phyloP scores from a whole-genome alignment of 2,797 vertebrate species.

The Gymnothorax reevesii region DNA sequence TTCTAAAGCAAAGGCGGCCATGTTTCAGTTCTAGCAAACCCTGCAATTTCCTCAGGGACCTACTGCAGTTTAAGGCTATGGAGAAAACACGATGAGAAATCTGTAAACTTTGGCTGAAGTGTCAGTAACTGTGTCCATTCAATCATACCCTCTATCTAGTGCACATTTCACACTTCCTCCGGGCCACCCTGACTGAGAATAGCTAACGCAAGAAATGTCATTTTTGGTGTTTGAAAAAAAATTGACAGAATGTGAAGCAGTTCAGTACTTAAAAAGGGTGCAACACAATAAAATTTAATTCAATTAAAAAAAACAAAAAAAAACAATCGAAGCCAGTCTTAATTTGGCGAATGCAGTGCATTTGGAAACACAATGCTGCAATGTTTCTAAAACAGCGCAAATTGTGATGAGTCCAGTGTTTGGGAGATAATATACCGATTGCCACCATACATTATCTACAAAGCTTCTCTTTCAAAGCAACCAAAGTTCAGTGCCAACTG shows the following conservation, averaged over 20 bases:
- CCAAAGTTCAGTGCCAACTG: neutral
- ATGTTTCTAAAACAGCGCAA: neutral
- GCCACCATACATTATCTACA: neutral
- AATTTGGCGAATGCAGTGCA: neutral
- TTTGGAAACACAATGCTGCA: neutral
- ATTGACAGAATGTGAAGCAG: constrained; percentile 3
- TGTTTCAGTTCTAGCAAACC: neutral
- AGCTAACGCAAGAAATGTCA: neutral
- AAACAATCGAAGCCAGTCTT: neutral
- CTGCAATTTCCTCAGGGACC: neutral
- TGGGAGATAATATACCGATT: neutral
- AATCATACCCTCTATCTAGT: neutral
- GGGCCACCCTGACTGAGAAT: neutral
- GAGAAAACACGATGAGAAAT: constrained; percentile 18
- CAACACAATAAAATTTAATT: neutral
- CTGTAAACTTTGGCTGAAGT: neutral
- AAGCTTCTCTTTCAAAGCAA: neutral
- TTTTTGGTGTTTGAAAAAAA: constrained; percentile 18
- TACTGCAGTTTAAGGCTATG: neutral
- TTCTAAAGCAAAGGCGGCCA: neutral
- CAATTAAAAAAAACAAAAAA: neutral
- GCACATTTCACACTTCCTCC: constrained; percentile 4
- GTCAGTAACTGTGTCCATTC: constrained; percentile 15
- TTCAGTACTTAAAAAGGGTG: neutral
- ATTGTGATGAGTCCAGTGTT: neutral